Conservation (phyloP, 2,888 invertebrate species). For the Odontomyia ornata region DNA sequence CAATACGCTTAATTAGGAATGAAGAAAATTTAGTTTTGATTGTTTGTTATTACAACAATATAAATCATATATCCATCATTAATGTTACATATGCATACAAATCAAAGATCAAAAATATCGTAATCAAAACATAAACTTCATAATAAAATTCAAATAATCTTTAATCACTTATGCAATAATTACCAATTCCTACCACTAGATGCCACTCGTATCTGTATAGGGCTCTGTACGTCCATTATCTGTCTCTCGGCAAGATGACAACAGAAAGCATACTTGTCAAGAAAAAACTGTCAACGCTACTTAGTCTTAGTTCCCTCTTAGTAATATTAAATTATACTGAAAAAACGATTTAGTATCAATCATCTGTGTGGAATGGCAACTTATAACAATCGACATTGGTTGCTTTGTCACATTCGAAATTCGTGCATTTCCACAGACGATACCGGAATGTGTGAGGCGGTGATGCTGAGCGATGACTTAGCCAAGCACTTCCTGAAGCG, state of each 20-base stretch:
- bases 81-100: too few relatives aligned
- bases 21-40: too few relatives aligned
- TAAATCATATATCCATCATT: too few relatives aligned
- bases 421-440: constrained; percentile 96
- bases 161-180: too few relatives aligned
- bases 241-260: constrained; percentile 7
- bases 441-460: constrained; percentile 91
- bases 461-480: constrained; percentile 86
- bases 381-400: constrained; percentile 93
- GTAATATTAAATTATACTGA: background rate
- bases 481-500: constrained; percentile 69
- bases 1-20: too few relatives aligned
- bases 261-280: constrained; percentile 22
- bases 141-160: too few relatives aligned
- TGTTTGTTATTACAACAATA: too few relatives aligned
- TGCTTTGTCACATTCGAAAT: constrained; percentile 90
- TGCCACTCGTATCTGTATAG: background rate
- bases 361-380: constrained; percentile 76
- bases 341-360: background rate
- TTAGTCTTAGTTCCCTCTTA: constrained; percentile 26
- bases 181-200: background rate
- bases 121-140: too few relatives aligned
- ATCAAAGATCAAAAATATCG: too few relatives aligned
- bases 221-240: background rate
- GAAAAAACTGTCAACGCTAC: constrained; percentile 25